phyloP scores from a whole-genome alignment of 2,888 invertebrate species.

The Idaea straminata region DNA sequence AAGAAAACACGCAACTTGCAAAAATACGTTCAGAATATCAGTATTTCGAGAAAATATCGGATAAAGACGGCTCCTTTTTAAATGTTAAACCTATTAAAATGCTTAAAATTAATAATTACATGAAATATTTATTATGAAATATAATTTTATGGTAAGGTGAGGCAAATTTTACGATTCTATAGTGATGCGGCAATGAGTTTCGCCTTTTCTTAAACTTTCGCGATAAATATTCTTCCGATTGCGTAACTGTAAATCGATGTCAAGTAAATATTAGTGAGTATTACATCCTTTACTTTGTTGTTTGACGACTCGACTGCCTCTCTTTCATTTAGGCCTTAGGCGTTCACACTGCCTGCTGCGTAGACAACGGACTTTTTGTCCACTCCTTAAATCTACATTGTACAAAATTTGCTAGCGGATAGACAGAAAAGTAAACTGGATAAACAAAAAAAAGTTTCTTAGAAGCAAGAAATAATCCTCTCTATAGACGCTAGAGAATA shows the following conservation, averaged over 20 bases:
- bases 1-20: too few relatives aligned
- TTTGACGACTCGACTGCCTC: neutral
- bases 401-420: too few relatives aligned
- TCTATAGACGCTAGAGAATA: too few relatives aligned
- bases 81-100: too few relatives aligned
- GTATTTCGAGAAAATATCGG: too few relatives aligned
- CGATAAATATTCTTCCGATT: conserved; percentile 1
- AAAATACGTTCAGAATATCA: too few relatives aligned
- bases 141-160: neutral
- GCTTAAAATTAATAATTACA: neutral
- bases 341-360: neutral
- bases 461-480: too few relatives aligned
- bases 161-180: neutral
- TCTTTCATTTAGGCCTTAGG: neutral
- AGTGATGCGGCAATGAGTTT: neutral
- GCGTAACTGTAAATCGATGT: neutral
- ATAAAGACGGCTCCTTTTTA: too few relatives aligned
- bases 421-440: too few relatives aligned
- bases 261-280: conserved; percentile 1
- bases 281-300: neutral
- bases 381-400: too few relatives aligned
- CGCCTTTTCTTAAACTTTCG: neutral
- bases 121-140: neutral
- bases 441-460: too few relatives aligned
- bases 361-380: neutral